Conservation (phyloP, 2,113 vertebrate genomes). For the Rissa tridactyla region DNA sequence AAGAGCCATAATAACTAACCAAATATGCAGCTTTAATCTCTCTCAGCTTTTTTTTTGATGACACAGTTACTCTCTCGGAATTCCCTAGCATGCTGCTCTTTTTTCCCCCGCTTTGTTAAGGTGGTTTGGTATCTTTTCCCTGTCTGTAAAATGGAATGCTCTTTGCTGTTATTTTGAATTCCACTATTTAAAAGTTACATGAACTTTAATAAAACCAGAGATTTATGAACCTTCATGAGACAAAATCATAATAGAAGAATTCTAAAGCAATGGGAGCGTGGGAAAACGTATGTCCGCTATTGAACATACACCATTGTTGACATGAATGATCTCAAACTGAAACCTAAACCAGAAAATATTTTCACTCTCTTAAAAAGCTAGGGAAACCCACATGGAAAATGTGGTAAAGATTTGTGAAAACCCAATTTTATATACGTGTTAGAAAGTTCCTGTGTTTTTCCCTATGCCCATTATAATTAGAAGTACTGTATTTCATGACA, state of each 20-base stretch:
- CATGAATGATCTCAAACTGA: neutral
- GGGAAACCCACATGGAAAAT: neutral
- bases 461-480: neutral
- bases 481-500: neutral
- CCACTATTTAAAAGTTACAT: neutral
- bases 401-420: neutral
- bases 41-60: conserved; percentile 44
- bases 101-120: neutral
- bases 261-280: neutral
- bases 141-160: neutral
- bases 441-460: neutral
- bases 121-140: neutral
- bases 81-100: neutral
- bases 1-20: conserved; percentile 49
- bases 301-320: neutral
- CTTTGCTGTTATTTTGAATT: neutral
- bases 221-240: neutral
- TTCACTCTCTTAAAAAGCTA: neutral
- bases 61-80: conserved; percentile 11
- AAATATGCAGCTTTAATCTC: conserved; percentile 42
- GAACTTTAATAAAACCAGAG: neutral
- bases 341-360: neutral
- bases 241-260: neutral
- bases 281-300: neutral
- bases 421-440: neutral